A percentile compares a stretch with the other conserved stretches of the same genome.
These are phyloP conservation scores for Pteronura brasiliensis DNA, from an alignment of 2,113 vertebrate species.

Conservation along the genomic window DNA sequence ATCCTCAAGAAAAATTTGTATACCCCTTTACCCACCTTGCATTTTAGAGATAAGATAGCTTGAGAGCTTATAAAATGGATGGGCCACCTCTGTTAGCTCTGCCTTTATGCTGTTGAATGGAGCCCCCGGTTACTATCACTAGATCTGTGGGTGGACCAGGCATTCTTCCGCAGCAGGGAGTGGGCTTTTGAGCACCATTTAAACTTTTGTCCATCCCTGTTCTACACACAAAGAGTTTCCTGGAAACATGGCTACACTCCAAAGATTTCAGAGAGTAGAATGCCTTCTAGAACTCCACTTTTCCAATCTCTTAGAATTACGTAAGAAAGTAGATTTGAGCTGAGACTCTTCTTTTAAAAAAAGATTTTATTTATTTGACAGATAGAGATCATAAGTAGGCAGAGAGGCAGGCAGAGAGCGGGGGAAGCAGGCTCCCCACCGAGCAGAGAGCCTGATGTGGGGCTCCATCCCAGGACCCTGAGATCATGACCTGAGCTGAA, in stretches of 20 bases:
- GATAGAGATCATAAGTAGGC: too few relatives aligned
- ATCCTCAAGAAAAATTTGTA: slow-evolving; percentile 48
- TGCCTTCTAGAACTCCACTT: slow-evolving; percentile 44
- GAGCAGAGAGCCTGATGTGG: too few relatives aligned
- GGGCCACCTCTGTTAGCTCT: slow-evolving; percentile 50
- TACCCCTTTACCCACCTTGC: background rate
- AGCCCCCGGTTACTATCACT: slow-evolving; percentile 69
- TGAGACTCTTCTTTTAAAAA: background rate
- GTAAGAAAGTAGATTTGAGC: slow-evolving; percentile 35
- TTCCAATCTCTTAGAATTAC: background rate
- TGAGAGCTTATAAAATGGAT: slow-evolving; percentile 59
- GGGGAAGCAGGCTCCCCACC: too few relatives aligned
- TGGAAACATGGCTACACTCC: slow-evolving; percentile 72
- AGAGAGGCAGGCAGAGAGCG: too few relatives aligned
- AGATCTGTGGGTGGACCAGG: slow-evolving; percentile 64
- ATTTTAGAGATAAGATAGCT: slow-evolving; percentile 44
- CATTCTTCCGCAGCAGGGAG: slow-evolving; percentile 71
- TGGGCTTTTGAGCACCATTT: slow-evolving; percentile 49
- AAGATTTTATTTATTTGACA: too few relatives aligned
- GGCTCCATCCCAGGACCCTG: too few relatives aligned
- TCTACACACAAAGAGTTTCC: slow-evolving; percentile 55
- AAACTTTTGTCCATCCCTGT: slow-evolving; percentile 61
- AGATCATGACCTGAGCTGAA: too few relatives aligned
- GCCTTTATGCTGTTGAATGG: slow-evolving; percentile 72
- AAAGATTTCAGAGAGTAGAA: slow-evolving; percentile 58